These are phyloP conservation scores for Hirtodrosophila trivittata DNA, from an alignment of 2,888 invertebrate species.

Conservation along the genomic window DNA sequence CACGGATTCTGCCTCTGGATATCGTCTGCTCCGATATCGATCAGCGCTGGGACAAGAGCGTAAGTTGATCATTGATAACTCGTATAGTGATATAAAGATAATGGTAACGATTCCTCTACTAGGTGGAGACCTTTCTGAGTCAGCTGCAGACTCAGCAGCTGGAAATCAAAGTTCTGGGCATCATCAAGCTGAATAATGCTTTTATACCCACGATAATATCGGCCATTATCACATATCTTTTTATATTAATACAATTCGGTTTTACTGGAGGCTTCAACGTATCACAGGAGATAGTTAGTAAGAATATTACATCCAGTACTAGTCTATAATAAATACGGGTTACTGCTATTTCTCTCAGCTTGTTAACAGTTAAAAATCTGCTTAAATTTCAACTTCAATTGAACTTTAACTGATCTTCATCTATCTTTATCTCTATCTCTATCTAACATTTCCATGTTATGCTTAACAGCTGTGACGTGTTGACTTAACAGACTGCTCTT, in stretches of 20 bases:
- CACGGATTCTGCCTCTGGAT: slow-evolving; percentile 68
- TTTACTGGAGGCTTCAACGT: slow-evolving; percentile 63
- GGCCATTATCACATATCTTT: slow-evolving; percentile 75
- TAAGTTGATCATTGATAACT: slow-evolving; percentile 43
- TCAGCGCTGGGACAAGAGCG: slow-evolving; percentile 77
- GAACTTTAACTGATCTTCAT: no score
- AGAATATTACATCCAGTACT: background rate
- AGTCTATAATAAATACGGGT: background rate
- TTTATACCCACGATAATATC: slow-evolving; percentile 74
- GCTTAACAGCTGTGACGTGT: no score
- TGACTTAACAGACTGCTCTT: no score
- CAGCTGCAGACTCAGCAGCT: slow-evolving; percentile 69
- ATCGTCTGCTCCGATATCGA: slow-evolving; percentile 75
- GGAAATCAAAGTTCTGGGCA: slow-evolving; percentile 71
- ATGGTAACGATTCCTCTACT: background rate
- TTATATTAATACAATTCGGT: slow-evolving; percentile 76
- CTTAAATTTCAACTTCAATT: no score
- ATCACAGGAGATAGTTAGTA: slow-evolving; percentile 17
- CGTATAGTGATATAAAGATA: no score
- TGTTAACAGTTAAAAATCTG: no score
- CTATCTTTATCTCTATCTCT: no score
- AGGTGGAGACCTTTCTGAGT: slow-evolving; percentile 61
- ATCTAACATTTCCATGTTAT: no score
- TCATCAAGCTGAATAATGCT: slow-evolving; percentile 72
- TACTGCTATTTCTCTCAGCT: no score